Conservation (phyloP, 2,797 vertebrate species). For the Cyprinella venusta region DNA sequence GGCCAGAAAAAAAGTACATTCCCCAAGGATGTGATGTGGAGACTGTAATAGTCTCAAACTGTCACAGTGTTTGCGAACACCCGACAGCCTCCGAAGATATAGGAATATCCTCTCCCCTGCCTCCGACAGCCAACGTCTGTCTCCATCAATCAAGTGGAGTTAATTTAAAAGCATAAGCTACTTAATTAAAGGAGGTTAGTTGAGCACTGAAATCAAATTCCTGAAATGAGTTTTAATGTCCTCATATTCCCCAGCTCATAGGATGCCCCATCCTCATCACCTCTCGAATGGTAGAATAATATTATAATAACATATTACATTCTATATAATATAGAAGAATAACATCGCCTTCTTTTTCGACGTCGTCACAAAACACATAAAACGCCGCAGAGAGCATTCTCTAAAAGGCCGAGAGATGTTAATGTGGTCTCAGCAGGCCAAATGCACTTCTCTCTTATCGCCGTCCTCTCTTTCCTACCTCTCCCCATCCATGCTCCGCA, state of each 20-base stretch:
- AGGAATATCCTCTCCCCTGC: constrained; percentile 61
- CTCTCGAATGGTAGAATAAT: constrained; percentile 34
- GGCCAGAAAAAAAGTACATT: constrained; percentile 58
- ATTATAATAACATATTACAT: neutral
- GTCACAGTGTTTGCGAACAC: constrained; percentile 67
- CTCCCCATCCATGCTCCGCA: constrained; percentile 67
- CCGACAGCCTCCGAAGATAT: constrained; percentile 71
- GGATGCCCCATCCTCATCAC: constrained; percentile 63
- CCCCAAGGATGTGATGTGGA: constrained; percentile 74
- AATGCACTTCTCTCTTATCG: constrained; percentile 46
- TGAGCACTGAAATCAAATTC: constrained; percentile 81
- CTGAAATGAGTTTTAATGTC: constrained; percentile 78
- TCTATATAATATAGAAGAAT: too few relatives aligned
- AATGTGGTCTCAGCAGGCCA: constrained; percentile 57
- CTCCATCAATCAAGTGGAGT: constrained; percentile 77
- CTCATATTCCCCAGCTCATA: constrained; percentile 70
- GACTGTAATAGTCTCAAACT: constrained; percentile 78
- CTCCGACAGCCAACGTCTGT: constrained; percentile 56
- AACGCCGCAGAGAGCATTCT: constrained; percentile 20
- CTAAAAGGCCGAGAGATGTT: constrained; percentile 48
- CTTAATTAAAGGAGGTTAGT: constrained; percentile 84
- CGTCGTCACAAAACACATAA: constrained; percentile 32
- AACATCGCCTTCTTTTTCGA: constrained; percentile 1
- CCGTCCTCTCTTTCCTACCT: constrained; percentile 42
- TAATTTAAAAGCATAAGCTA: constrained; percentile 84